phyloP scores from a whole-genome alignment of 2,113 vertebrate species.

The Callopanchax toddi region DNA sequence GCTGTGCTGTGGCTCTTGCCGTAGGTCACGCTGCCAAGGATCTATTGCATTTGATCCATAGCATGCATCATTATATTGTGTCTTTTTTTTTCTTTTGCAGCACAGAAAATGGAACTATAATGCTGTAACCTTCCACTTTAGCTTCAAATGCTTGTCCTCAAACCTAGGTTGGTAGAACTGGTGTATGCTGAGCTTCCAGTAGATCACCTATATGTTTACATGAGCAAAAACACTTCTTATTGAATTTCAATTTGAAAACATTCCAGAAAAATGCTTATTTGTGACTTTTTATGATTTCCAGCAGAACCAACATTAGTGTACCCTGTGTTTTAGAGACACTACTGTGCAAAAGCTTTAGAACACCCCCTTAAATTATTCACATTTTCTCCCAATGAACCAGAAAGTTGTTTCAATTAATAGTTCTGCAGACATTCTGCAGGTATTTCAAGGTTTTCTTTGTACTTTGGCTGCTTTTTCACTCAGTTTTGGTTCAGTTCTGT shows the following conservation, averaged over 20 bases:
- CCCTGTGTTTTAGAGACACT: constrained; percentile 32
- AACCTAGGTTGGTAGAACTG: background rate
- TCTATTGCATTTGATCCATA: constrained; percentile 31
- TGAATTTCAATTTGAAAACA: background rate
- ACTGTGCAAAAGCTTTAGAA: background rate
- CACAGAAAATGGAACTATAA: constrained; percentile 11
- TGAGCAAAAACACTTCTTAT: background rate
- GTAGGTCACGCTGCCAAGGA: constrained; percentile 31
- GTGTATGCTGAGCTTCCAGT: background rate
- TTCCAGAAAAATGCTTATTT: constrained; percentile 1
- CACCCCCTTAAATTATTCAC: background rate
- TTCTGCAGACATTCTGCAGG: too few species aligned
- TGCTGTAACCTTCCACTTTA: constrained; percentile 2
- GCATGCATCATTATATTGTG: constrained; percentile 6
- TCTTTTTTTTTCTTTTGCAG: background rate
- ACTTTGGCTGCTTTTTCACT: too few species aligned
- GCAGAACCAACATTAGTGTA: constrained; percentile 17
- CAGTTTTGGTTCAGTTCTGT: too few species aligned
- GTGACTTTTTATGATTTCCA: constrained; percentile 5
- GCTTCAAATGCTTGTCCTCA: constrained; percentile 12
- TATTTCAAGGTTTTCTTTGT: too few species aligned
- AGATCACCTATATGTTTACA: background rate
- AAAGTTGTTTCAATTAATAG: too few species aligned
- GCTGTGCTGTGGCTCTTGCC: constrained; percentile 1
- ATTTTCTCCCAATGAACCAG: too few species aligned